Evolutionary conservation across 35 echinoderm and acorn worm genomes (phyloP).

Genomic region (Holothuria glaberrima): DNA sequence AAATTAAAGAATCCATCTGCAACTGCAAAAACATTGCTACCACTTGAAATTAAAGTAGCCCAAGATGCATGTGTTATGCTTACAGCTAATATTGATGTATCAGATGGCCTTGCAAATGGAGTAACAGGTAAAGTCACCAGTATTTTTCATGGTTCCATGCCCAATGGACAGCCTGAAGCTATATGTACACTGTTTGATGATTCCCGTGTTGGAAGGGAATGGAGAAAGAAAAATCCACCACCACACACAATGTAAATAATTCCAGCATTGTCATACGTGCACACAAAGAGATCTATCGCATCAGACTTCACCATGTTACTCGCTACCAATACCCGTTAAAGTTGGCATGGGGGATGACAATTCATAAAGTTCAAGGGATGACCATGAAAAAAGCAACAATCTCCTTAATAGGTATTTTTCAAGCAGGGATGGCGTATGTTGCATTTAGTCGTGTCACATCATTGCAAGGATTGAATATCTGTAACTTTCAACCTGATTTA

Average conservation of each 20-base stretch:
- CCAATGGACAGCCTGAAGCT: not conserved
- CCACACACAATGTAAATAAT: slow-evolving; percentile 14
- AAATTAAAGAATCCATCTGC: not conserved
- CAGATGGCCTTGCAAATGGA: slow-evolving; percentile 82
- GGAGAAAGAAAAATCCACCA: not conserved
- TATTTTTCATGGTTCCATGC: not conserved
- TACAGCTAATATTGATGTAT: slow-evolving; percentile 72
- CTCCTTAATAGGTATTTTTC: not conserved
- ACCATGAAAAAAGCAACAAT: slow-evolving; percentile 1
- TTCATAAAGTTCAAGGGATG: slow-evolving; percentile 24
- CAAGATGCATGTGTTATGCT: slow-evolving; percentile 66
- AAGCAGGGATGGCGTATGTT: slow-evolving; percentile 26
- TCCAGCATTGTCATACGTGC: slow-evolving; percentile 10
- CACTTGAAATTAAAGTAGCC: slow-evolving; percentile 3
- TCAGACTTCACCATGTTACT: not conserved
- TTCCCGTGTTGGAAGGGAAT: not conserved
- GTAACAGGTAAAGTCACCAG: slow-evolving; percentile 29
- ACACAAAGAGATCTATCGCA: not conserved
- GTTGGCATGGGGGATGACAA: slow-evolving; percentile 6
- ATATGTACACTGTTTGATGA: not conserved
- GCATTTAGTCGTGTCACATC: slow-evolving; percentile 30
- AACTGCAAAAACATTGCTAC: not conserved
- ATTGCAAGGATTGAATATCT: not conserved
- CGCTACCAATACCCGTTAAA: not conserved
- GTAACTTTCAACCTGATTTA: not conserved